Evolutionary conservation across 2,888 invertebrate genomes (phyloP).

Genomic region (Camponotus fellah): DNA sequence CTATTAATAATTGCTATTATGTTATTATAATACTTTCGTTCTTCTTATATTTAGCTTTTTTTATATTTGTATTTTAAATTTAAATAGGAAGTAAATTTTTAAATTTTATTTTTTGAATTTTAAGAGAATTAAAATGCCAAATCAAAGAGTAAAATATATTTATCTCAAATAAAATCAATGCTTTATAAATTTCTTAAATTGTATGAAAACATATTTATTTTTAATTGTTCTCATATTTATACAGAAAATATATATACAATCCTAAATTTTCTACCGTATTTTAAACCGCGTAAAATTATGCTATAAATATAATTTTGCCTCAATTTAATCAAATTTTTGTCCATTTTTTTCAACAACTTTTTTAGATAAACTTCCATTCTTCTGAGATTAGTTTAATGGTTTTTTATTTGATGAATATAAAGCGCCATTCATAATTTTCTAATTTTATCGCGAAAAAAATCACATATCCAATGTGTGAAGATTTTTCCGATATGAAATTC

Average conservation of each 20-base stretch:
- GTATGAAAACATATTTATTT: background rate
- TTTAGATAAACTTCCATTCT: background rate
- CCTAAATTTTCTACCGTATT: background rate
- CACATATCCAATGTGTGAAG: constrained; percentile 51
- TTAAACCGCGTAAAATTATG: background rate
- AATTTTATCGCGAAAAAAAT: constrained; percentile 52
- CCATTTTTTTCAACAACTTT: background rate
- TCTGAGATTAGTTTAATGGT: constrained; percentile 55
- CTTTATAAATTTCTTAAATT: background rate
- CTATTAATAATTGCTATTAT: too few relatives aligned
- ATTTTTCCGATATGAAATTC: constrained; percentile 71
- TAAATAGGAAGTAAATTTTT: background rate
- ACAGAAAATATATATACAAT: background rate
- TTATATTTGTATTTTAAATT: constrained; percentile 10
- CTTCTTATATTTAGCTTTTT: too few relatives aligned
- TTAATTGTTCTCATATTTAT: background rate
- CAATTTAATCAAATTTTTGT: background rate
- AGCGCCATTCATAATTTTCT: constrained; percentile 62
- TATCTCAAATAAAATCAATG: background rate
- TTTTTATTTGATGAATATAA: constrained; percentile 69
- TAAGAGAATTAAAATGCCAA: background rate
- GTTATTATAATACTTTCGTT: background rate
- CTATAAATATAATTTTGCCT: background rate
- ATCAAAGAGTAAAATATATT: background rate
- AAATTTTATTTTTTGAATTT: background rate